Evolutionary conservation across 92 coral and sea anemone species (phyloP).

Genomic region (Heliopora coerulea): DNA sequence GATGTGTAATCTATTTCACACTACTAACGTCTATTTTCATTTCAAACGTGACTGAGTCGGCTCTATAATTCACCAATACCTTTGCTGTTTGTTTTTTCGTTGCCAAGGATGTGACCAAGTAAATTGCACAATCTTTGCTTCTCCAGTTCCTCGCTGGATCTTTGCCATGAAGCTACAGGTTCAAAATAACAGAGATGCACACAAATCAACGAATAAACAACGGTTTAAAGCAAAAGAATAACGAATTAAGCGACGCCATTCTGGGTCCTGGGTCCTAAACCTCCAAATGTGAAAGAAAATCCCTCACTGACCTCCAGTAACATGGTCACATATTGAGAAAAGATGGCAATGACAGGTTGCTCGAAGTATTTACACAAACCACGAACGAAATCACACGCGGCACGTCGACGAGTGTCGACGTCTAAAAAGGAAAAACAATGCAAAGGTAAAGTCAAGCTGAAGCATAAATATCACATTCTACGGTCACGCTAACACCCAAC

Average conservation of each 20-base stretch:
- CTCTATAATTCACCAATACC: too few relatives aligned
- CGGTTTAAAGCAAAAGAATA: too few relatives aligned
- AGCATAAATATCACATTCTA: too few relatives aligned
- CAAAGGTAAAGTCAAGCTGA: too few relatives aligned
- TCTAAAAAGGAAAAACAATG: conserved; percentile 47
- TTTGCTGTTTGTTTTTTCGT: conserved; percentile 94
- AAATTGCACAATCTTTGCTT: conserved; percentile 93
- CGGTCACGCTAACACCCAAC: too few relatives aligned
- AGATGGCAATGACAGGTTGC: conserved; percentile 88
- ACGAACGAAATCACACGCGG: conserved; percentile 95
- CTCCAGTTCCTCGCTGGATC: conserved; percentile 78
- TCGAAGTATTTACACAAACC: conserved; percentile 94
- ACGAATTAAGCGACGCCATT: too few relatives aligned
- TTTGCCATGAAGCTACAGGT: conserved; percentile 70
- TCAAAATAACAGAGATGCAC: background rate
- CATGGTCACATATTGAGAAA: conserved; percentile 79
- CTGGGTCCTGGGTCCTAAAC: too few relatives aligned
- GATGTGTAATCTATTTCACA: too few relatives aligned
- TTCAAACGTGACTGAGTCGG: too few relatives aligned
- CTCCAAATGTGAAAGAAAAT: too few relatives aligned
- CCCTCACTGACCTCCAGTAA: conserved; percentile 78
- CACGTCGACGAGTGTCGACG: conserved; percentile 96
- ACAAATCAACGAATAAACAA: too few relatives aligned
- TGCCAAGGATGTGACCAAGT: conserved; percentile 91
- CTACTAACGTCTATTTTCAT: too few relatives aligned